phyloP scores from a whole-genome alignment of 2,797 vertebrate genomes.

The Mormyrops boulengeri region DNA sequence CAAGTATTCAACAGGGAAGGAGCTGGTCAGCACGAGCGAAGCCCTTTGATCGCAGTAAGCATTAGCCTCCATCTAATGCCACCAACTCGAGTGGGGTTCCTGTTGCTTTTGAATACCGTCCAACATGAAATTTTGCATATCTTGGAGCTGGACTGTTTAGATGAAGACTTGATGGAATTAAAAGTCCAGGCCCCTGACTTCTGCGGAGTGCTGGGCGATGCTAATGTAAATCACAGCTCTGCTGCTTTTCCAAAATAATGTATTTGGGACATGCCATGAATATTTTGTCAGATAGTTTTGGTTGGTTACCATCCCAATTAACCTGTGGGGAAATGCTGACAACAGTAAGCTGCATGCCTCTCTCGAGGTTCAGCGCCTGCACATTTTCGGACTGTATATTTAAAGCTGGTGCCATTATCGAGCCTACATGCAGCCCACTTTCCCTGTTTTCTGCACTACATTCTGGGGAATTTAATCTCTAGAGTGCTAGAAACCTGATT shows the following conservation, averaged over 20 bases:
- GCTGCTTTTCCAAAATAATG: conserved; percentile 5
- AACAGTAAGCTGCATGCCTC: neutral
- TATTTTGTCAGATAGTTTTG: conserved; percentile 2
- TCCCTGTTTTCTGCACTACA: conserved; percentile 26
- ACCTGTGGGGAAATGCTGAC: neutral
- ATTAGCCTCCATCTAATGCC: conserved; percentile 21
- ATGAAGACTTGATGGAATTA: neutral
- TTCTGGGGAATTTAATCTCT: conserved; percentile 14
- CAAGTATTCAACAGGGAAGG: neutral
- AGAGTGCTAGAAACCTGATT: conserved; percentile 25
- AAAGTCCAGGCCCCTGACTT: neutral
- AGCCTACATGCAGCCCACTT: conserved; percentile 20
- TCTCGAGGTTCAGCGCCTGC: neutral
- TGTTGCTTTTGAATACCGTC: neutral
- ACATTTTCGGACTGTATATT: neutral
- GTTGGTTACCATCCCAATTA: conserved; percentile 4
- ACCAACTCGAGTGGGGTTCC: conserved; percentile 15
- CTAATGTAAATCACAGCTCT: neutral
- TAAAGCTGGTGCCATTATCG: neutral
- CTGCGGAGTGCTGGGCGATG: neutral
- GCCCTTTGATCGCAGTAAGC: conserved; percentile 10
- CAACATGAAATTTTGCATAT: conserved; percentile 7
- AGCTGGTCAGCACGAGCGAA: neutral
- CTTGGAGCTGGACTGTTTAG: neutral
- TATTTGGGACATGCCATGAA: conserved; percentile 10